Percentiles rank a stretch among this genome's conserved stretches.
phyloP scores from a whole-genome alignment of 2,888 invertebrate genomes.

The Phragmatobia fuliginosa region DNA sequence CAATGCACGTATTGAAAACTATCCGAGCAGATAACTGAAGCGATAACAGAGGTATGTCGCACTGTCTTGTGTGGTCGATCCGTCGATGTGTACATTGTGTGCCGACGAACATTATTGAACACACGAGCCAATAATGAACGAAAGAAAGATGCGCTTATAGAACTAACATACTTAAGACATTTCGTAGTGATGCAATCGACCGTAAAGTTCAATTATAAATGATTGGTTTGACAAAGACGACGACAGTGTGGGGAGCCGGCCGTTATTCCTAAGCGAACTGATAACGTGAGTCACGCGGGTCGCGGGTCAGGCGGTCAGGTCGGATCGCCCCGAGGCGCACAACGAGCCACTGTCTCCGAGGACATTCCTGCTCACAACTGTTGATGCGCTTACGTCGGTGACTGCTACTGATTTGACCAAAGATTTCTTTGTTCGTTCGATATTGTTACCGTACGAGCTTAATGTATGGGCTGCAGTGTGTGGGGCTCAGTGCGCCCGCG shows the following conservation, averaged over 20 bases:
- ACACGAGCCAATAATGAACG: not conserved
- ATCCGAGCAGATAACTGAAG: not conserved
- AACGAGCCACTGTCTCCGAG: constrained; percentile 10
- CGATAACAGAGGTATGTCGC: not conserved
- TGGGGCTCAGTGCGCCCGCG: not conserved
- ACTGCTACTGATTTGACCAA: constrained; percentile 18
- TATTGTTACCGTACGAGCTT: not conserved
- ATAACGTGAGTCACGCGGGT: constrained; percentile 12
- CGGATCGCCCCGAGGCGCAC: not conserved
- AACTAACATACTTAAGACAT: not conserved
- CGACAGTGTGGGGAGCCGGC: not conserved
- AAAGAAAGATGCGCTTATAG: not conserved
- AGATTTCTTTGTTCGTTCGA: constrained; percentile 21
- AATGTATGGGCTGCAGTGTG: constrained; percentile 1
- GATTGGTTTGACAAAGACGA: not conserved
- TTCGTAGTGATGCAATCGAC: not conserved
- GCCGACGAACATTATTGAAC: no score
- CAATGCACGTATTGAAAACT: not conserved
- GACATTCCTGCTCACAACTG: constrained; percentile 13
- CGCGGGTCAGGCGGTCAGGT: constrained; percentile 1
- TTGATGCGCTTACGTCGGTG: constrained; percentile 6
- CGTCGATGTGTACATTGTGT: no score
- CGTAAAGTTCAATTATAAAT: not conserved
- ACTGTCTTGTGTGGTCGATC: not conserved
- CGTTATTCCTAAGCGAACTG: constrained; percentile 1